Base-by-base conservation (phyloP, 2,113 vertebrate species). In the Thermophis baileyi region DNA sequence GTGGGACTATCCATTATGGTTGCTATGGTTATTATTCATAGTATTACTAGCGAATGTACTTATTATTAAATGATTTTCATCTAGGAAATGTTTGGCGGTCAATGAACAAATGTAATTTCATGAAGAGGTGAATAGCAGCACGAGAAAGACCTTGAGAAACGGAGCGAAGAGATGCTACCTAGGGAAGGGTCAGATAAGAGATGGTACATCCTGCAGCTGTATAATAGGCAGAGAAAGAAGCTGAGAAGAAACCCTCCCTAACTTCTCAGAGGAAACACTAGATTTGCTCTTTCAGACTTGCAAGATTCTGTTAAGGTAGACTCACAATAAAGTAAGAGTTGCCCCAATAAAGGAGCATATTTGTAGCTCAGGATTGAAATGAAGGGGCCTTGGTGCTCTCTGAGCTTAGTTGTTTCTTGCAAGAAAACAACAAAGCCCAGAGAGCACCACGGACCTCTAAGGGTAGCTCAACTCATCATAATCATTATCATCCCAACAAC, bases 401-500 rank as follows among this genome's bases (percentile, higher is more conserved):
- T 27, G 25, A 60, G 55, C 25, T 30, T 30, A 25, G 57, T 60
- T 27, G 2, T 63, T 11, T 30, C 60, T 63, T 63, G 27, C 60
- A 60, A 60, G 57, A 27, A 27, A 60, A 27, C 57, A 30, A 60
- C 3, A 9, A 63, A 63, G 60, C 25, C 27, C 25, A 27, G 57
- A 60, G 9, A 27, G 1, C 25, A 60, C 25, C 3, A 3, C 0
- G 8, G 55, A 3, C 1, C 57, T 10, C 60, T 30, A 30, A 30
- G 60, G 30, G 60, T 63, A 69, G 12, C 12, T 35, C 12, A 35
- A 16, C 30, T 35, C 12, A 16, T 35, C 63, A 6, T 69, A 30
- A 30, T 12, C 60, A 30, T 5, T 30, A 5, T 12, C 27, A 63
- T 30, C 60, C 10, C 27, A 30, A 63, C 27, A 30, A 30, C 6